These are phyloP conservation scores for Leucophenga varia DNA, from an alignment of 1,140 invertebrate species.

Conservation along the genomic window DNA sequence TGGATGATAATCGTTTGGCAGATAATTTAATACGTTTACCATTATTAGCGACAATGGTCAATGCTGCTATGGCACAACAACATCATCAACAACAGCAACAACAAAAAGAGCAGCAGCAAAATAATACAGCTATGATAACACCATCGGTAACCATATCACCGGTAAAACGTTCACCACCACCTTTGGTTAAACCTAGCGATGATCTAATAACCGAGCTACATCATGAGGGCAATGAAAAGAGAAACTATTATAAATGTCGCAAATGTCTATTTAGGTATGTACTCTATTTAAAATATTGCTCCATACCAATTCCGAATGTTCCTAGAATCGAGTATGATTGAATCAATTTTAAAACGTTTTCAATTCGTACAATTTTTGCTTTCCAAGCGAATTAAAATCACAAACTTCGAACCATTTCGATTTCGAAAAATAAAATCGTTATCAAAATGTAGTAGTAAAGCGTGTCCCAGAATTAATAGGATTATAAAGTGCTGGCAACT, in stretches of 20 bases:
- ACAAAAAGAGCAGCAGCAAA: slow-evolving; percentile 26
- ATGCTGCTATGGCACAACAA: slow-evolving; percentile 54
- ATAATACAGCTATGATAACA: slow-evolving; percentile 43
- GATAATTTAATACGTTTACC: slow-evolving; percentile 44
- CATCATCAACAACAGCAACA: slow-evolving; percentile 36
- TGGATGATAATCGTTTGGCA: slow-evolving; percentile 39
- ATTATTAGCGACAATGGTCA: slow-evolving; percentile 42
- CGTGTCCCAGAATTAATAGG: too few relatives aligned
- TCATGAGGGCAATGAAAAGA: slow-evolving; percentile 56
- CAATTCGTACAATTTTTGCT: too few relatives aligned
- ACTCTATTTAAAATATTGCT: slow-evolving; percentile 7
- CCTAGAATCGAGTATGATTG: too few relatives aligned
- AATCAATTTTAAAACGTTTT: too few relatives aligned
- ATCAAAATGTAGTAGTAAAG: too few relatives aligned
- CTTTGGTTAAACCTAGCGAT: slow-evolving; percentile 39
- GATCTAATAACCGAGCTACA: slow-evolving; percentile 51
- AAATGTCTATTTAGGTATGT: slow-evolving; percentile 78
- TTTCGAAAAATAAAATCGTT: too few relatives aligned
- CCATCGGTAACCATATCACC: slow-evolving; percentile 58
- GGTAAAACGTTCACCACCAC: slow-evolving; percentile 29
- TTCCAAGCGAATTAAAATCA: too few relatives aligned
- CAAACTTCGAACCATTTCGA: too few relatives aligned
- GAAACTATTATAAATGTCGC: slow-evolving; percentile 77
- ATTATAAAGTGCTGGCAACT: too few relatives aligned
- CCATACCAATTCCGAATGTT: too few relatives aligned